These are phyloP conservation scores for Rhopalosiphum nymphaeae DNA, from an alignment of 2,888 invertebrate species.

Conservation along the genomic window DNA sequence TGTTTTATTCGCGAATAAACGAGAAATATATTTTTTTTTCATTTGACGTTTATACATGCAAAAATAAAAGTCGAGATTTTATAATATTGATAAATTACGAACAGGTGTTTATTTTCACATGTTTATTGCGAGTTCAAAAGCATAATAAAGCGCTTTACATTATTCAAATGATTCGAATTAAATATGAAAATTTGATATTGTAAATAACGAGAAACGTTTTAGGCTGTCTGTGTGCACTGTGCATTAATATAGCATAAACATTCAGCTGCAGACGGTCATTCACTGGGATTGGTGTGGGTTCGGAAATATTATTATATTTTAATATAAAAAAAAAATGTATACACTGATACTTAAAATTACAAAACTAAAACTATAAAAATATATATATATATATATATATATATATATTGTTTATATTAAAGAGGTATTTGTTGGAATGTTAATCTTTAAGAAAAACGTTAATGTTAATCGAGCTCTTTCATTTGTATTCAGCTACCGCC, in stretches of 20 bases:
- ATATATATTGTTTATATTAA: slow-evolving; percentile 33
- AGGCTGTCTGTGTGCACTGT: not conserved
- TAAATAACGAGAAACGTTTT: not conserved
- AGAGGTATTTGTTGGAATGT: slow-evolving; percentile 34
- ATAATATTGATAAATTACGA: slow-evolving; percentile 26
- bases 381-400: no score
- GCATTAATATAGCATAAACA: not conserved
- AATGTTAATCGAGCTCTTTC: slow-evolving; percentile 36
- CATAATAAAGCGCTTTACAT: not conserved
- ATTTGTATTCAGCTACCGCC: slow-evolving; percentile 25
- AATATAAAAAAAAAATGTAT: slow-evolving; percentile 14
- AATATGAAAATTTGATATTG: not conserved
- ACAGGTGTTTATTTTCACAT: slow-evolving; percentile 42
- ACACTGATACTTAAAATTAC: not conserved
- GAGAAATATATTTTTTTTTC: not conserved
- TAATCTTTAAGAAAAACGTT: slow-evolving; percentile 37
- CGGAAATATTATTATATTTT: not conserved
- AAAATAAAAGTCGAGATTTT: slow-evolving; percentile 31
- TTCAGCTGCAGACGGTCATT: not conserved
- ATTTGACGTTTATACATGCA: slow-evolving; percentile 3
- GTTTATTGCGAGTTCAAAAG: not conserved
- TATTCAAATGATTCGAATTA: not conserved
- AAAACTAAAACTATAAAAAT: not conserved
- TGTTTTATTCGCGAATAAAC: not conserved
- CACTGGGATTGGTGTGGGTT: not conserved